Evolutionary conservation across 1,140 invertebrate species (phyloP), one percentile per base, ranked within the genome.

Genomic region (Ceratina japonica): DNA sequence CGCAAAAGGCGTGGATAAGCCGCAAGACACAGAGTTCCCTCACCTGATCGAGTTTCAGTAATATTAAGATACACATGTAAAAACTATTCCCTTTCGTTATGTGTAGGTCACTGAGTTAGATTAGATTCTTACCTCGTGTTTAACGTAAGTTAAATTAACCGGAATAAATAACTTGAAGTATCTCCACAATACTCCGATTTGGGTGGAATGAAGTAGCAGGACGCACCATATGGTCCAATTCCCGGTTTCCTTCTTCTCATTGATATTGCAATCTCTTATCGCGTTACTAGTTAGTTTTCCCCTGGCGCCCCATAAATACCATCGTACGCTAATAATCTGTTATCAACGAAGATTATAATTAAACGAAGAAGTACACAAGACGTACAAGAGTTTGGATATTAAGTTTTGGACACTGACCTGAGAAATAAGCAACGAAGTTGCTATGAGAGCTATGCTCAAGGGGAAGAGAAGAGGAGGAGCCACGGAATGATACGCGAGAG

Each of bases 121-220:
- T 31, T 56, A 3, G 3, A 2, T 22, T 20, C 95, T 90, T 68
- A 97, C 96, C 94, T 98, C 97, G 87, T 96, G 95, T 87, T 97
- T 97, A 12, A 98, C 97, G 82, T 95, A 94, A 75, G 95, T 91
- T 61, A 97, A 90, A 90, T 98, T 96, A n/a, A 97, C 96, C 62
- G 97, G 97, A 74, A 97, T 95, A 82, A 98, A 95, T 1, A 98
- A 93, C 79, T 97, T 95, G 79, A 97, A 97, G 89, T 98, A 98
- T 83, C 97, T 92, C 97, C 97, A 98, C 16, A 98, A 92, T 59
- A 98, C 96, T 5, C 97, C 97, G 76, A 97, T 93, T 91, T 97
- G 96, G 2, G 96, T 92, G 0, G 95, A 91, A 91, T 98, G 97
- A 37, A 97, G 91, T 2, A 94, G 86, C 56, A 96, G 91, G 0